Evolutionary conservation across 2,888 invertebrate species (phyloP).

Genomic region (Hyppa rectilinea): DNA sequence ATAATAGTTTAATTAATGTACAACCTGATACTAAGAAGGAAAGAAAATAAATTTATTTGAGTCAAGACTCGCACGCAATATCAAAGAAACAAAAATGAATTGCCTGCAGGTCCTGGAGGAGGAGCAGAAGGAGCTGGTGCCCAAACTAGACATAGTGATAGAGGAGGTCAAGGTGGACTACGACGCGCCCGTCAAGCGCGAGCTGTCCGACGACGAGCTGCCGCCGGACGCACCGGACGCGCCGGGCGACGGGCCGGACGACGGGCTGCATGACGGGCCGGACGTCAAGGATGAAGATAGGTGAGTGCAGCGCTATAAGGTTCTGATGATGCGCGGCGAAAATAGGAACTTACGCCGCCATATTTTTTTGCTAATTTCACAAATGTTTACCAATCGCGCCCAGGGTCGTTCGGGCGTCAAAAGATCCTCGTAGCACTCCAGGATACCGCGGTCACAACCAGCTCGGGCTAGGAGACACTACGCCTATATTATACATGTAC

Average conservation of each 20-base stretch:
- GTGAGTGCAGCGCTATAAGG: constrained; percentile 35
- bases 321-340: neutral
- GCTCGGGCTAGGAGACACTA: too few species aligned
- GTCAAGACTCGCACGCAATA: too few species aligned
- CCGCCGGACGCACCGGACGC: neutral
- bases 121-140: constrained; percentile 32
- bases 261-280: neutral
- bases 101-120: constrained; percentile 42
- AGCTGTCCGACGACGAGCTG: constrained; percentile 35
- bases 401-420: too few species aligned
- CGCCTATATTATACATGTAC: too few species aligned
- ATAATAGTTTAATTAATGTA: too few species aligned
- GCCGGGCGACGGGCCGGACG: neutral
- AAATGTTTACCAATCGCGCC: neutral
- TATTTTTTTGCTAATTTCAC: neutral
- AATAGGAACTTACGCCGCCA: neutral
- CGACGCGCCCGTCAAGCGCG: constrained; percentile 51
- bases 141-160: constrained; percentile 56
- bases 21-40: too few species aligned
- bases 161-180: constrained; percentile 59
- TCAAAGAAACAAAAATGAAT: too few species aligned
- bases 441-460: too few species aligned
- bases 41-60: too few species aligned
- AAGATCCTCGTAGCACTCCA: too few species aligned
- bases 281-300: constrained; percentile 51